Percentiles rank a stretch among this genome's conserved stretches.
Evolutionary conservation across 2,113 vertebrate species (phyloP).

Genomic region (Campylorhamphus procurvoides): DNA sequence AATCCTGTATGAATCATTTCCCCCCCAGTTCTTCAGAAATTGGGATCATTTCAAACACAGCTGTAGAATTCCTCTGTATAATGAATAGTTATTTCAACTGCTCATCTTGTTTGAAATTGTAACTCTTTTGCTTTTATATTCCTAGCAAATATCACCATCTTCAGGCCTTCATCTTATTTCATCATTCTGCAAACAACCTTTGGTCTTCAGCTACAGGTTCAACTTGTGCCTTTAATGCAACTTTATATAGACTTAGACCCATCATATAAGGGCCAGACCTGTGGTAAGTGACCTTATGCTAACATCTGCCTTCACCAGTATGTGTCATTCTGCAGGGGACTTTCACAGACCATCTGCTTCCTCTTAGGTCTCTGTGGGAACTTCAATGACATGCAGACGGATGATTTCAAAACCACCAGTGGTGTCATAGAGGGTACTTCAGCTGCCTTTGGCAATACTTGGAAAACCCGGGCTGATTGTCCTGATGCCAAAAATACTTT

Average conservation of each 20-base stretch:
- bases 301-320: background rate
- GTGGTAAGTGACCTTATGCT: slow-evolving; percentile 76
- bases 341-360: background rate
- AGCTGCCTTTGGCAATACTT: slow-evolving; percentile 85
- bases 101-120: background rate
- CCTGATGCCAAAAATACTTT: slow-evolving; percentile 72
- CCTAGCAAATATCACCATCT: slow-evolving; percentile 82
- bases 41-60: background rate
- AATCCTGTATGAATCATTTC: background rate
- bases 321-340: background rate
- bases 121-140: background rate
- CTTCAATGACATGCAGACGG: slow-evolving; percentile 85
- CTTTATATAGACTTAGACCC: slow-evolving; percentile 76
- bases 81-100: background rate
- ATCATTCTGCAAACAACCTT: slow-evolving; percentile 71
- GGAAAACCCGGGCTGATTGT: slow-evolving; percentile 85
- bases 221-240: slow-evolving; percentile 88
- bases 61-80: background rate
- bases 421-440: slow-evolving; percentile 89
- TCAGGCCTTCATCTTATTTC: slow-evolving; percentile 88
- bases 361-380: slow-evolving; percentile 91
- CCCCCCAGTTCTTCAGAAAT: background rate
- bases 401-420: slow-evolving; percentile 84
- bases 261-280: slow-evolving; percentile 74
- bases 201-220: slow-evolving; percentile 82